These are phyloP conservation scores for Coenonympha arcania DNA, from an alignment of 2,888 invertebrate species.

Conservation along the genomic window DNA sequence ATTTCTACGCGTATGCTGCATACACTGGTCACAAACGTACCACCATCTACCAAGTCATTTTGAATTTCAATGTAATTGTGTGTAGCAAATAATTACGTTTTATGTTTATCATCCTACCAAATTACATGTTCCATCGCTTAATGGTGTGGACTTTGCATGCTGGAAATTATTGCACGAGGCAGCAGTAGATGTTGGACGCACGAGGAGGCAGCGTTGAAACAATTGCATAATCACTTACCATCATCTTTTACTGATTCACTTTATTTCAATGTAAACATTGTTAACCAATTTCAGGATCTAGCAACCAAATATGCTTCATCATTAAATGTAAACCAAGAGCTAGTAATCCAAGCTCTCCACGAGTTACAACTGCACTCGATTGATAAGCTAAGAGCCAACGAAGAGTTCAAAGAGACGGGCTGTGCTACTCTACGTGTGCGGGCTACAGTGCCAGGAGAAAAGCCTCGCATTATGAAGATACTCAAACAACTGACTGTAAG, in stretches of 20 bases:
- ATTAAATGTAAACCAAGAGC: slow-evolving; percentile 67
- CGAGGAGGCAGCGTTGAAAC: too few species aligned
- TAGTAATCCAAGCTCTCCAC: slow-evolving; percentile 71
- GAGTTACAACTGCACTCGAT: slow-evolving; percentile 80
- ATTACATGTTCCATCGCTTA: too few species aligned
- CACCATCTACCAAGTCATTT: too few species aligned
- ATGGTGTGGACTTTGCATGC: too few species aligned
- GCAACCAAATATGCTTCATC: slow-evolving; percentile 73
- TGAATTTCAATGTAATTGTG: too few species aligned
- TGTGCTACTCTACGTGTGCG: slow-evolving; percentile 82
- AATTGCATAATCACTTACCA: background rate
- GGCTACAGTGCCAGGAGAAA: slow-evolving; percentile 70
- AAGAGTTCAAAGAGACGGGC: slow-evolving; percentile 80
- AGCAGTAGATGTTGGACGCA: too few species aligned
- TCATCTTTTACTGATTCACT: background rate
- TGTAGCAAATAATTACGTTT: too few species aligned
- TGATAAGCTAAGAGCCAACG: slow-evolving; percentile 80
- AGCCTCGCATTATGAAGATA: slow-evolving; percentile 66
- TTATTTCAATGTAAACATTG: too few species aligned
- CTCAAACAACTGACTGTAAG: slow-evolving; percentile 70
- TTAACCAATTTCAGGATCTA: slow-evolving; percentile 78
- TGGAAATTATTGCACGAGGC: too few species aligned
- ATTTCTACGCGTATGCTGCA: too few species aligned
- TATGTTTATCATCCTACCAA: too few species aligned
- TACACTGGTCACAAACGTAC: too few species aligned